Evolutionary conservation across 2,888 invertebrate genomes (phyloP).

Genomic region (Luperina nickerlii): DNA sequence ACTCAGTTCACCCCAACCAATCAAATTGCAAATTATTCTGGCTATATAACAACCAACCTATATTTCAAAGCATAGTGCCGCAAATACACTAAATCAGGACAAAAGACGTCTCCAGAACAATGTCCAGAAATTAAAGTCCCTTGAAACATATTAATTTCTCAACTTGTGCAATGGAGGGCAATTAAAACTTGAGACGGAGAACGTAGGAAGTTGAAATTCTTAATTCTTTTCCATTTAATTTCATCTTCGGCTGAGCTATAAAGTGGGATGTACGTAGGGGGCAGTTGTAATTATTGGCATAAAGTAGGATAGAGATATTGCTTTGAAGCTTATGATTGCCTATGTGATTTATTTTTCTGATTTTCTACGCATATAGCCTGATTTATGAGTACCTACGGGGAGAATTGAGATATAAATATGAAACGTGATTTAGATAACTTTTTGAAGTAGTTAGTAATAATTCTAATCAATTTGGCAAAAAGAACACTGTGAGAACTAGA

Average conservation of each 20-base stretch:
- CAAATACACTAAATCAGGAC: conserved; percentile 65
- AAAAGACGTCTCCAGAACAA: conserved; percentile 69
- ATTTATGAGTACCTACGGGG: not conserved
- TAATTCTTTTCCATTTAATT: conserved; percentile 80
- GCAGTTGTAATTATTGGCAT: conserved; percentile 38
- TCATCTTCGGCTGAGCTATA: conserved; percentile 67
- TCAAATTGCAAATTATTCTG: conserved; percentile 28
- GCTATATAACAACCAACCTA: not conserved
- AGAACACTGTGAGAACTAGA: not conserved
- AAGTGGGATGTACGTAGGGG: conserved; percentile 37
- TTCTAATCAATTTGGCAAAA: not conserved
- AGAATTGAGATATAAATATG: too few relatives aligned
- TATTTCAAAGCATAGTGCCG: conserved; percentile 23
- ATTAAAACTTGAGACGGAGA: conserved; percentile 84
- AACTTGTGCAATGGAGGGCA: conserved; percentile 83
- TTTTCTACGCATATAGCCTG: not conserved
- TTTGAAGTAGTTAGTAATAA: not conserved
- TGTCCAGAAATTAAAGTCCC: conserved; percentile 76
- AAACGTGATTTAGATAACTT: not conserved
- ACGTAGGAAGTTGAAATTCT: conserved; percentile 80
- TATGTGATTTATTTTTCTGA: conserved; percentile 13
- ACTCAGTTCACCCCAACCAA: conserved; percentile 22
- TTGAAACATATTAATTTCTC: conserved; percentile 85
- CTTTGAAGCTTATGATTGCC: not conserved
- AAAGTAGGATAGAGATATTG: conserved; percentile 14